phyloP scores from a whole-genome alignment of 2,797 vertebrate genomes.

The Pantherophis alleghaniensis region DNA sequence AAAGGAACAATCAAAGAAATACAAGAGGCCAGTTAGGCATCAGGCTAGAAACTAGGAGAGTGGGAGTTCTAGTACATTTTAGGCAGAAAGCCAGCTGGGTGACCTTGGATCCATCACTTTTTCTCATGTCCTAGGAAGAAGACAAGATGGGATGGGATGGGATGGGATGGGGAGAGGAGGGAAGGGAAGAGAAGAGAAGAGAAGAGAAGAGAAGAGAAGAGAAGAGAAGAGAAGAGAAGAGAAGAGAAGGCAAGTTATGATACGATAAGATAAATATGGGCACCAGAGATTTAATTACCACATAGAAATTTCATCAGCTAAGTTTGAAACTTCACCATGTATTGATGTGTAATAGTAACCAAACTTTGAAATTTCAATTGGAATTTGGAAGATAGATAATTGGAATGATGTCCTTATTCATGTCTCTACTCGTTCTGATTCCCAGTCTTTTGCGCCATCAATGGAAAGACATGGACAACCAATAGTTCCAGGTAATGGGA shows the following conservation, averaged over 20 bases:
- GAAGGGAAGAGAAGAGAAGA: no score
- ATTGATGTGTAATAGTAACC: no score
- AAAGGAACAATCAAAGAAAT: constrained; percentile 53
- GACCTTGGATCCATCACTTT: not conserved
- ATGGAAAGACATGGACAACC: not conserved
- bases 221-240: no score
- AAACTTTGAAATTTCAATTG: not conserved
- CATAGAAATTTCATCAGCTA: not conserved
- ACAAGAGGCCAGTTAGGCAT: not conserved
- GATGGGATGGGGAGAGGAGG: no score
- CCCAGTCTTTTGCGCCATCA: not conserved
- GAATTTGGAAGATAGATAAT: not conserved
- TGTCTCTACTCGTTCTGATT: not conserved
- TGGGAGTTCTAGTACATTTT: not conserved
- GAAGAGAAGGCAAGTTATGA: not conserved
- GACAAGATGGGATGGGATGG: not conserved
- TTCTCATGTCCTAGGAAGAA: not conserved
- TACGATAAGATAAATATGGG: not conserved
- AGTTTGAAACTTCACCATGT: not conserved
- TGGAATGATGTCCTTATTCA: not conserved
- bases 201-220: no score
- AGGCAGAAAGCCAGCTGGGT: not conserved
- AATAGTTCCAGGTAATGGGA: not conserved
- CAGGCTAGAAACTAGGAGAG: not conserved
- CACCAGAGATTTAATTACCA: not conserved